These are phyloP conservation scores for Labroides dimidiatus DNA, from an alignment of 2,797 vertebrate genomes.

Conservation along the genomic window DNA sequence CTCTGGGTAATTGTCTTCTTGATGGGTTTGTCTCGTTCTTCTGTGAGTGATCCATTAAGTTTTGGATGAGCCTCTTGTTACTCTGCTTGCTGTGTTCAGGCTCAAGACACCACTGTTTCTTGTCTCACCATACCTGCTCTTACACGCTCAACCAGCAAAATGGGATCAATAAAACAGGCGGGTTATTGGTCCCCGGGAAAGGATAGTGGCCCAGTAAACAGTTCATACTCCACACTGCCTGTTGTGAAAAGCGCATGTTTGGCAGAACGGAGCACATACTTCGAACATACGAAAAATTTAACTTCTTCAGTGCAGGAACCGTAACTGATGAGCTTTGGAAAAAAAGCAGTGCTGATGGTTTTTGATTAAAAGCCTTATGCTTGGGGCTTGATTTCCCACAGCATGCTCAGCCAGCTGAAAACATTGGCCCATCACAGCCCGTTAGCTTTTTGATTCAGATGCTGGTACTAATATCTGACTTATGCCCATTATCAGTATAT, in stretches of 20 bases:
- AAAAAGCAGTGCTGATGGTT: not conserved
- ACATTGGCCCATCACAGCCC: not conserved
- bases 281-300: not conserved
- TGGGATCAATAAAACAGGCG: slow-evolving; percentile 67
- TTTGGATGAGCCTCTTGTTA: slow-evolving; percentile 56
- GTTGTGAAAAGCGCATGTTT: slow-evolving; percentile 55
- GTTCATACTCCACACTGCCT: slow-evolving; percentile 54
- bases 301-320: not conserved
- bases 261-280: slow-evolving; percentile 46
- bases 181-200: slow-evolving; percentile 57
- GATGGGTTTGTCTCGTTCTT: slow-evolving; percentile 41
- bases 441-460: not conserved
- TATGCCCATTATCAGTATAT: not conserved
- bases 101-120: slow-evolving; percentile 19
- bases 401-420: not conserved
- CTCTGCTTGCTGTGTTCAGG: slow-evolving; percentile 5
- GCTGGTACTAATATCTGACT: not conserved
- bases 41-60: slow-evolving; percentile 39
- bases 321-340: not conserved
- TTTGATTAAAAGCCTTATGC: not conserved
- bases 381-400: no score
- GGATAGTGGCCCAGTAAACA: slow-evolving; percentile 56
- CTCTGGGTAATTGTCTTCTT: slow-evolving; percentile 43
- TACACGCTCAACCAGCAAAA: slow-evolving; percentile 56
- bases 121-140: slow-evolving; percentile 32